Evolutionary conservation across 2,797 vertebrate genomes (phyloP), one percentile per base, ranked within the genome.

Genomic region (Spheniscus humboldti): DNA sequence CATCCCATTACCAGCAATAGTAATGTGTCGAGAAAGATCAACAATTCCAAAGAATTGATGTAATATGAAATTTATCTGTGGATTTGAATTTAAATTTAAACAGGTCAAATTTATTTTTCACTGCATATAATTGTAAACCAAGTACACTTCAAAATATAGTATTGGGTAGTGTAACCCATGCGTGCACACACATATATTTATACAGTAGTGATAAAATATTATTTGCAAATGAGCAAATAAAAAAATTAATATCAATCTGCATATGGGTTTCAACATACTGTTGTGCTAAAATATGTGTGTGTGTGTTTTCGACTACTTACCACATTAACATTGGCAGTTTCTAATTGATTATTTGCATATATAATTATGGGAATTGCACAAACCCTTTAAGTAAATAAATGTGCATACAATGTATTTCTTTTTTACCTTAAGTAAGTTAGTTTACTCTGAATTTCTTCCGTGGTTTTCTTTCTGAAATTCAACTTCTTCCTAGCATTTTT

Each of bases 391-490:
- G 20, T 57, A 55, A 53, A 68, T 24, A 80, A 87, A 75, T 25
- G 31, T 35, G 15, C 11, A 45, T 67, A 48, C 7, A 39, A n/a
- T 27, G 1, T 22, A 52, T 45, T 75, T 56, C 4, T 78, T 92
- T 76, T 86, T 85, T 48, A 55, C 17, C 13, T 92, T 69, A 20
- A 86, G 10, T 12, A 35, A 53, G 19, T 33, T 75, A 63, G 18
- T 68, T 90, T 79, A 77, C 41, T 91, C 72, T 33, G 14, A 73
- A 80, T 96, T 89, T 84, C 37, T 81, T 77, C 79, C 84, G 25
- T 92, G 64, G n/a, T 24, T 92, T 93, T 96, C 76, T 37, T 79
- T 73, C 75, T 90, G 43, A 95, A 96, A 93, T 86, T 59, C 55
- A 92, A 30, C 67, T 73, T 84, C 62, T 60, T 72, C 24, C 16